phyloP scores from a whole-genome alignment of 2,888 invertebrate species.

The Leptura quadrifasciata region DNA sequence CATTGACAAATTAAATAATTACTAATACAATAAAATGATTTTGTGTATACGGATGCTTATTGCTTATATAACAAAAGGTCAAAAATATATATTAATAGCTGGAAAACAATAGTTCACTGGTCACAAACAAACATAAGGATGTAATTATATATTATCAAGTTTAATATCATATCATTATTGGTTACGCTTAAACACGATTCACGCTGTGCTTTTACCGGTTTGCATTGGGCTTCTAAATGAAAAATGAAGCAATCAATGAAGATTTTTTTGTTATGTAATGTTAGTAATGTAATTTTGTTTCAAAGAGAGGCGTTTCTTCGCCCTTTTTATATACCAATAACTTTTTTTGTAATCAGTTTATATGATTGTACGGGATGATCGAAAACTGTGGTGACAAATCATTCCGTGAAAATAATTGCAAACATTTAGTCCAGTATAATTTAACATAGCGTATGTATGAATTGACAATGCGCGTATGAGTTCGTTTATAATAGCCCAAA shows the following conservation, averaged over 20 bases:
- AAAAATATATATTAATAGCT: slow-evolving; percentile 32
- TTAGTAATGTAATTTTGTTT: too few species aligned
- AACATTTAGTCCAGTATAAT: too few species aligned
- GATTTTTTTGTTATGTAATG: too few species aligned
- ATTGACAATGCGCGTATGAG: too few species aligned
- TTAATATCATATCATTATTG: slow-evolving; percentile 23
- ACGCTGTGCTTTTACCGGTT: not conserved
- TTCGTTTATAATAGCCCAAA: too few species aligned
- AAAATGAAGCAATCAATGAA: not conserved
- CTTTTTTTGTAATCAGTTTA: too few species aligned
- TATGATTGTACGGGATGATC: too few species aligned
- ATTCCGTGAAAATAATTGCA: too few species aligned
- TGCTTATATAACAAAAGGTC: slow-evolving; percentile 32
- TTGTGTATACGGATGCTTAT: slow-evolving; percentile 30
- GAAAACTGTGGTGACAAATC: too few species aligned
- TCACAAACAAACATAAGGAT: slow-evolving; percentile 34
- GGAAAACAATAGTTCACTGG: slow-evolving; percentile 35
- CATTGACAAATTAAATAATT: slow-evolving; percentile 25
- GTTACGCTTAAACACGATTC: slow-evolving; percentile 15
- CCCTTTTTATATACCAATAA: too few species aligned
- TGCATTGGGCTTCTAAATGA: not conserved
- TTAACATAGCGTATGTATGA: too few species aligned
- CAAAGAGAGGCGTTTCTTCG: too few species aligned
- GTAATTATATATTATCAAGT: slow-evolving; percentile 34
- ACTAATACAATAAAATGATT: slow-evolving; percentile 15